Base-by-base conservation (phyloP, 2,888 invertebrate species). In the Tachystola acroxantha region DNA sequence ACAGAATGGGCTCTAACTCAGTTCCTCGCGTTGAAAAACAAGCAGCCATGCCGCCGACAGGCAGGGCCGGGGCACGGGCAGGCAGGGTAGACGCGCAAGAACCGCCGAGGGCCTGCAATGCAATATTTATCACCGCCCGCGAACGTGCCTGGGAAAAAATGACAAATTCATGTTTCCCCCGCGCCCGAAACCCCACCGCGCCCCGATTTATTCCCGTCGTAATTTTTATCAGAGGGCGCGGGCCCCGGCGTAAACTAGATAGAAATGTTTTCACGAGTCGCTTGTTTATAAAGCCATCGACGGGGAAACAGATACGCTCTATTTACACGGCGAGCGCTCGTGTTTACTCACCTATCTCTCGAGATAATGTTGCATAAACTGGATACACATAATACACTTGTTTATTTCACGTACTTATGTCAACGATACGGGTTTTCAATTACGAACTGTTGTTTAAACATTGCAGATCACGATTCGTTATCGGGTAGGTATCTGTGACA, bases 91-190 rank as follows among this genome's bases (percentile, higher is more conserved):
- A 45, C 47, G 51, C 57, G 53, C 61, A 71, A 75, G 69, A 73
- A 75, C 67, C 70, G 67, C 61, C 61, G 64, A 68, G 69, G 62
- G 71, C 63, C 68, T 64, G 78, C 81, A 72, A 84, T 85, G 80
- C 84, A 82, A 85, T 85, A 85, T 85, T 85, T 84, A 85, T 85
- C 78, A 82, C 79, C 73, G 68, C 67, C 61, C 71, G 74, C 73
- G 78, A 72, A 81, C 82, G 81, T 82, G 82, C 75, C 78, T 73
- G 63, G 72, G 81, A 82, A 84, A 84, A 82, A 84, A 85, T 85
- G 82, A 85, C 84, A 85, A 85, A 85, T 85, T 84, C 84, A 82
- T 84, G 81, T 74, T 70, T 61, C 70, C 69, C 67, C 65, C 48
- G 51, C 55, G 52, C 50, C 55, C 57, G 27, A 5, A 27, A 10